Conservation (phyloP, 2,888 invertebrate species). For the Euspilapteryx auroguttella region DNA sequence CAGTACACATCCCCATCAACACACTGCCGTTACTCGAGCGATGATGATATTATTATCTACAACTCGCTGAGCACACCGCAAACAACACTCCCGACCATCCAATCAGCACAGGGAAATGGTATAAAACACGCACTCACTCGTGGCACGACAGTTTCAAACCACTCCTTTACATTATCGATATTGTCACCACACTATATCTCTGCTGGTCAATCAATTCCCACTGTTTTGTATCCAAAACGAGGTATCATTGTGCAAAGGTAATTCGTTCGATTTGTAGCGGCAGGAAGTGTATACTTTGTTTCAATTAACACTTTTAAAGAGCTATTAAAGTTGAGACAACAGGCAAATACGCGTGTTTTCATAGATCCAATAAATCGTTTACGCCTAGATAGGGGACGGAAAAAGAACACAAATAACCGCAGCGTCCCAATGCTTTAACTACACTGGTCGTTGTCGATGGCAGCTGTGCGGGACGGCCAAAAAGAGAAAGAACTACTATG, state of each 20-base stretch:
- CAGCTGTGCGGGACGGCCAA: slow-evolving; percentile 40
- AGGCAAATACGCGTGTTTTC: no score
- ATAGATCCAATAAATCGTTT: no score
- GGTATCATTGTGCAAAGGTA: slow-evolving; percentile 14
- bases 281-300: no score
- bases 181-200: slow-evolving; percentile 28
- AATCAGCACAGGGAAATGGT: no score
- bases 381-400: slow-evolving; percentile 18
- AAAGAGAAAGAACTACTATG: slow-evolving; percentile 49
- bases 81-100: no score
- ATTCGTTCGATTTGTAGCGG: slow-evolving; percentile 16
- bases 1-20: slow-evolving; percentile 44
- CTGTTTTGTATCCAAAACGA: slow-evolving; percentile 45
- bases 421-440: slow-evolving; percentile 33
- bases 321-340: no score
- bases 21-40: slow-evolving; percentile 24
- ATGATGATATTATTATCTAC: no score
- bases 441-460: slow-evolving; percentile 34
- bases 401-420: slow-evolving; percentile 28
- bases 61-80: no score
- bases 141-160: slow-evolving; percentile 24
- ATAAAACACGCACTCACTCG: slow-evolving; percentile 39
- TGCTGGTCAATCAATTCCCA: slow-evolving; percentile 24
- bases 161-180: slow-evolving; percentile 26
- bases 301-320: no score